Evolutionary conservation across 2,797 vertebrate species (phyloP).

Genomic region (Ceryle rudis): DNA sequence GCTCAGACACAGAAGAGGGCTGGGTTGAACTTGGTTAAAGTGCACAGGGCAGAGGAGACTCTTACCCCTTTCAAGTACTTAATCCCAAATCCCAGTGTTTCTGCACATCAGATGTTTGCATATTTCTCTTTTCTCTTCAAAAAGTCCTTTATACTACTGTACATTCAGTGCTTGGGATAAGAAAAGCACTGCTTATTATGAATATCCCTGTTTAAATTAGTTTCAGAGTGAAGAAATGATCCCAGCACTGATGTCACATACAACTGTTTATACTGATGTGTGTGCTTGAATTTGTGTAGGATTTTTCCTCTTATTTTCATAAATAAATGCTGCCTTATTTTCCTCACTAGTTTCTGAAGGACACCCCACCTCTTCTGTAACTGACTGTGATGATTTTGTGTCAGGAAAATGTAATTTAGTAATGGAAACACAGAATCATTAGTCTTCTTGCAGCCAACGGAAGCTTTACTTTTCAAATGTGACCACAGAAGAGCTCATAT

Average conservation of each 20-base stretch:
- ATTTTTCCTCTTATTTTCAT: neutral
- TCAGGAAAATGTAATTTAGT: neutral
- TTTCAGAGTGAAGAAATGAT: neutral
- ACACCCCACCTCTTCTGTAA: neutral
- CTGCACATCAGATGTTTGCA: neutral
- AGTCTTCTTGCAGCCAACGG: neutral
- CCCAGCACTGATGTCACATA: neutral
- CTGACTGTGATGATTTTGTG: neutral
- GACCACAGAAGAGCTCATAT: neutral
- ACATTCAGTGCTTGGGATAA: neutral
- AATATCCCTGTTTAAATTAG: neutral
- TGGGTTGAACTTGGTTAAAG: neutral
- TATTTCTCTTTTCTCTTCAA: neutral
- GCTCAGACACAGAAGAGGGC: neutral
- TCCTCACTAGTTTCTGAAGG: neutral
- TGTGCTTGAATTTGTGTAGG: neutral
- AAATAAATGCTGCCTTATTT: neutral
- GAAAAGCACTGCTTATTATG: neutral
- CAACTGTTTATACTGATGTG: neutral
- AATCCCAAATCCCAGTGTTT: neutral
- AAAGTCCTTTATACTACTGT: neutral
- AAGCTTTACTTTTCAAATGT: neutral
- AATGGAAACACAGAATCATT: neutral
- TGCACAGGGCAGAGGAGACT: neutral
- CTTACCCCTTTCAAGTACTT: rapidly evolving